Base-by-base conservation (phyloP, 2,888 invertebrate species). In the Caenorhabditis japonica region DNA sequence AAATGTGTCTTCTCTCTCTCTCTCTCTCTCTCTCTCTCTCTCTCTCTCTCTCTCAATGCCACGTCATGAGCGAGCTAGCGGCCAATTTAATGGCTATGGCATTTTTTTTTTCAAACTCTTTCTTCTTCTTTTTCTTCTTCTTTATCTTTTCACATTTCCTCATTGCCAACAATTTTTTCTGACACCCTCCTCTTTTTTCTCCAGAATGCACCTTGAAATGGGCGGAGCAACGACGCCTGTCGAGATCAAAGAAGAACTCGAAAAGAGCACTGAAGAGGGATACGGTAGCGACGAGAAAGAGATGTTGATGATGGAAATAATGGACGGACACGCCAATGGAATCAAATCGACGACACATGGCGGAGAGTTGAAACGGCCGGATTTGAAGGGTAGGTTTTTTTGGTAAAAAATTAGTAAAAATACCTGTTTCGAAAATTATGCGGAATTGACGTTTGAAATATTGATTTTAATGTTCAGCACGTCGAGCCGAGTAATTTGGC, bases 301-400 rank as follows among this genome's bases (percentile, higher is more conserved):
- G 47, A 34, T 49, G 55, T 56, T 47, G 23, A 10, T 21, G 39
- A 19, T 36, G 34, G 49, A 33, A 13, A 33, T 30, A 17, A 46
- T 34, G 2, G 33, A 15, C 4, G 56, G 17, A 21, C 47, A 46
- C 27, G 47, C 36, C 21, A 47, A 12, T 38, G n/a, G 21, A 19
- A 46, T 27, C 0, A 3, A 7, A 10, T 19, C 12, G 23, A 10
- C 12, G 4, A 44, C 23, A 17, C 41, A 34, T n/a, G 47, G 30
- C 12, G 41, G 25, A 5, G 79, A 81, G 56, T 44, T 81, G 36
- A 81, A 81, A 44, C 36, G 80, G 27, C 80, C 80, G 25, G 80
- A 81, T 70, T 47, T 81, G 41, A 81, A 81, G 68, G 80, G 80
- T 77, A 23, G 12, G 51, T 15, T 8, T 4, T 23, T 36, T 19